Conservation (phyloP, 1,140 invertebrate genomes). For the Aphelenchoides besseyi region DNA sequence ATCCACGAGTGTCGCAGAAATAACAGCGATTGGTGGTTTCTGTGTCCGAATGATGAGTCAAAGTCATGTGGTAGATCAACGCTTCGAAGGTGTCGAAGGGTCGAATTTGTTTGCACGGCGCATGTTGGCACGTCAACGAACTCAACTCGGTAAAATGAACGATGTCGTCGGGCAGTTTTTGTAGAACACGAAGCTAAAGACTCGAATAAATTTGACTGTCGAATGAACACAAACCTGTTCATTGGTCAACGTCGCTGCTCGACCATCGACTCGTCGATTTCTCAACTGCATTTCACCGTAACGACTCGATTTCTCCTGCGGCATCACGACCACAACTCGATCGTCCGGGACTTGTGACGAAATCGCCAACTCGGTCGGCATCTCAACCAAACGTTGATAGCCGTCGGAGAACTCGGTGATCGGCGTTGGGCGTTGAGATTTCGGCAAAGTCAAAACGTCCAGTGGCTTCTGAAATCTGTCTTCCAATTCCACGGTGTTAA, state of each 20-base stretch:
- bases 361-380: conserved; percentile 2
- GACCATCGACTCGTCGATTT: conserved; percentile 17
- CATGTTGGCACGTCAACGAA: conserved; percentile 5
- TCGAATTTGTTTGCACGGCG: background rate
- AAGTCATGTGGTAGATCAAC: conserved; percentile 20
- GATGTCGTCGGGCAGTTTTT: conserved; percentile 23
- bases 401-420: background rate
- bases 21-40: background rate
- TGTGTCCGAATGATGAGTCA: conserved; percentile 18
- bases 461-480: background rate
- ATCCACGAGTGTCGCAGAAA: conserved; percentile 8
- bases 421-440: background rate
- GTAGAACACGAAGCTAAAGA: conserved; percentile 20
- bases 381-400: background rate
- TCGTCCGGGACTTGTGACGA: background rate
- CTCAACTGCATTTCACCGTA: conserved; percentile 21
- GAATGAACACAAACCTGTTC: conserved; percentile 20
- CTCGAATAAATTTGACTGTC: background rate
- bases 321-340: conserved; percentile 20
- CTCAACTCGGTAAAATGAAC: background rate
- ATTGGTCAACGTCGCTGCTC: background rate
- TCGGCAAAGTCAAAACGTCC: background rate
- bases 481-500: background rate
- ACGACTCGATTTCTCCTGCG: conserved; percentile 20
- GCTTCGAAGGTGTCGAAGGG: conserved; percentile 20